Evolutionary conservation across 2,113 vertebrate species (phyloP).

Genomic region (Neogale vison): DNA sequence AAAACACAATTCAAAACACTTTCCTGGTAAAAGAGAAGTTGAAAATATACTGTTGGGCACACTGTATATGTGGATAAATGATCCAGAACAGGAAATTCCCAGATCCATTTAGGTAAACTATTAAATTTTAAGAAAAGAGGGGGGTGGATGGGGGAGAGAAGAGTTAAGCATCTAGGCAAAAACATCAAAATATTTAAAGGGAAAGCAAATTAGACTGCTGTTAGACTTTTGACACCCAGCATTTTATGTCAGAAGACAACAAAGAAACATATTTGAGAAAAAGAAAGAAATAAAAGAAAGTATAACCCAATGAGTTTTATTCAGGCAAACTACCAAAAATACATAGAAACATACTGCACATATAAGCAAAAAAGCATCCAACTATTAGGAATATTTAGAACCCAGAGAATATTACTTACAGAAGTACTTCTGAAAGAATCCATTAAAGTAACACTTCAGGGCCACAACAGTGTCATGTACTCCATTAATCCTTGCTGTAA

Average conservation of each 20-base stretch:
- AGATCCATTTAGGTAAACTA: background rate
- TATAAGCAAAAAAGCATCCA: background rate
- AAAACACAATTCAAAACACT: background rate
- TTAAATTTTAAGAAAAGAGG: background rate
- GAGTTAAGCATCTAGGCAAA: background rate
- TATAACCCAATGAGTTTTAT: background rate
- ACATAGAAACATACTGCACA: background rate
- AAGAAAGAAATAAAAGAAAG: background rate
- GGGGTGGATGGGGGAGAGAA: rapidly evolving
- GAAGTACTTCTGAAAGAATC: background rate
- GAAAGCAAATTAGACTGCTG: background rate
- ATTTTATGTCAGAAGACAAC: background rate
- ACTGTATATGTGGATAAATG: background rate
- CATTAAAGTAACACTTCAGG: background rate
- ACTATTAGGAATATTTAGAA: background rate
- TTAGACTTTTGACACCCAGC: background rate
- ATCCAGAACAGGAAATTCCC: background rate
- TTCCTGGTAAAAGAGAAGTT: background rate
- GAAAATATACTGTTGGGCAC: background rate
- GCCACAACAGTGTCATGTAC: too few species aligned
- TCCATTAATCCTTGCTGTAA: too few species aligned
- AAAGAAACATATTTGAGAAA: background rate
- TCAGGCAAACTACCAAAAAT: background rate
- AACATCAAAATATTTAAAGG: background rate
- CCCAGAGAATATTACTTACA: background rate